These are phyloP conservation scores for Caenorhabditis sp. DNA, from an alignment of 2,888 invertebrate species.

Conservation along the genomic window DNA sequence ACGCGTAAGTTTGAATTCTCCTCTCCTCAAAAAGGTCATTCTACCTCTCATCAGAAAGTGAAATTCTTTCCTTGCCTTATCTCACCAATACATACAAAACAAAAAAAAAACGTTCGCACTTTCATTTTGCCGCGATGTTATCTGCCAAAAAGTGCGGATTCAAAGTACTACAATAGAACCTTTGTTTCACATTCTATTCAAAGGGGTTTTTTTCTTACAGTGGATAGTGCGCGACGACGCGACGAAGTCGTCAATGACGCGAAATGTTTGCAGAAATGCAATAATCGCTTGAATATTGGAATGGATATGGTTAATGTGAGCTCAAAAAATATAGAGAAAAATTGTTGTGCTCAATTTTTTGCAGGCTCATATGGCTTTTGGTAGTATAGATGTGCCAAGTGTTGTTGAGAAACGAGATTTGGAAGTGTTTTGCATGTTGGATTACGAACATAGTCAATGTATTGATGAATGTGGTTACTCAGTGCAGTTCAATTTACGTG, in stretches of 20 bases:
- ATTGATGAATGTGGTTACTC: conserved; percentile 68
- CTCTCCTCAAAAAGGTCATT: background rate
- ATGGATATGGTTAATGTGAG: conserved; percentile 70
- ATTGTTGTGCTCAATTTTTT: no score
- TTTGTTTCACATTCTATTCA: background rate
- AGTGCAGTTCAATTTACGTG: conserved; percentile 70
- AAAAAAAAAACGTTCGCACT: background rate
- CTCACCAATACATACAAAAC: background rate
- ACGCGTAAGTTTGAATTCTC: conserved; percentile 23
- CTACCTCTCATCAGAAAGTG: conserved; percentile 2
- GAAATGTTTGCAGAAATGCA: conserved; percentile 65
- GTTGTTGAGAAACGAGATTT: conserved; percentile 64
- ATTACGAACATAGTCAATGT: conserved; percentile 62
- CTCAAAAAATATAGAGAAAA: no score
- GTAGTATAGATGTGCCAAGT: conserved; percentile 69
- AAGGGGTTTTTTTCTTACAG: conserved; percentile 15
- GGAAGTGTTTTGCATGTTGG: conserved; percentile 67
- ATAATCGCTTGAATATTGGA: conserved; percentile 63
- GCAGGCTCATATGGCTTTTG: conserved; percentile 70
- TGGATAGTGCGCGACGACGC: conserved; percentile 43
- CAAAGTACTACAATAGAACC: no score
- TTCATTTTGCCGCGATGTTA: background rate
- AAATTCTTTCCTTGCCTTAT: background rate
- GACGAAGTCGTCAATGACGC: conserved; percentile 63
- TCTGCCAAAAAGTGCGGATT: background rate